Conservation (phyloP, 2,797 vertebrate species). For the Pseudomugil gertrudae region DNA sequence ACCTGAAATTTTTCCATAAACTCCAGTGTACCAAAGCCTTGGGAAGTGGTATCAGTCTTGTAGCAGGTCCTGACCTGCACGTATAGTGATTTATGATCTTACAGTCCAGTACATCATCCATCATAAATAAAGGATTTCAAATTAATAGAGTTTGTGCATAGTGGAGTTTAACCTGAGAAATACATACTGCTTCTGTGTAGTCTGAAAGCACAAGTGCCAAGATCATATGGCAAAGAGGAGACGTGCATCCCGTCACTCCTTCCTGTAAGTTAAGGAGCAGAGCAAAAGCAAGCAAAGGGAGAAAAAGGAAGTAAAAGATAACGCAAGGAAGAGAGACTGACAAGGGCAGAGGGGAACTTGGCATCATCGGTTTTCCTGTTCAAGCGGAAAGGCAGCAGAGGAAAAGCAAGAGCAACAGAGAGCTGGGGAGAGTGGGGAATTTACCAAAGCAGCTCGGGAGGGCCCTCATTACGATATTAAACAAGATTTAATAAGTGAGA, state of each 20-base stretch:
- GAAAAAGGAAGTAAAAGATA: constrained; percentile 41
- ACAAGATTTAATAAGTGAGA: constrained; percentile 99
- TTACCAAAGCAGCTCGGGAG: constrained; percentile 95
- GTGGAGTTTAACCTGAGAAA: constrained; percentile 34
- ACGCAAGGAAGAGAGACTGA: constrained; percentile 28
- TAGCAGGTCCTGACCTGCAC: constrained; percentile 64
- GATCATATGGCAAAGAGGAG: constrained; percentile 18
- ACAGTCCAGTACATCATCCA: constrained; percentile 61
- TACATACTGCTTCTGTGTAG: constrained; percentile 18
- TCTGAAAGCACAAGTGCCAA: constrained; percentile 22
- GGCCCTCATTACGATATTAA: constrained; percentile 99
- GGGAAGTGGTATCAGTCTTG: constrained; percentile 68
- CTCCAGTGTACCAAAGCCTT: constrained; percentile 73
- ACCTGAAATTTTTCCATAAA: constrained; percentile 79
- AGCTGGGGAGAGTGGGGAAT: constrained; percentile 77
- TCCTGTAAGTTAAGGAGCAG: constrained; percentile 19
- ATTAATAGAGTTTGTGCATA: constrained; percentile 53
- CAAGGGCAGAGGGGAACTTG: constrained; percentile 40
- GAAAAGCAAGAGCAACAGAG: constrained; percentile 72
- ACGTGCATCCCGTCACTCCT: constrained; percentile 3
- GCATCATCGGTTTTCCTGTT: constrained; percentile 67
- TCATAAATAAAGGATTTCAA: constrained; percentile 67
- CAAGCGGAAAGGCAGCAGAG: constrained; percentile 83
- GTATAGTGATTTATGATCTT: constrained; percentile 65
- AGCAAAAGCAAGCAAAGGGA: constrained; percentile 26